phyloP scores from a whole-genome alignment of 2,113 vertebrate species.

The Excalfactoria chinensis region DNA sequence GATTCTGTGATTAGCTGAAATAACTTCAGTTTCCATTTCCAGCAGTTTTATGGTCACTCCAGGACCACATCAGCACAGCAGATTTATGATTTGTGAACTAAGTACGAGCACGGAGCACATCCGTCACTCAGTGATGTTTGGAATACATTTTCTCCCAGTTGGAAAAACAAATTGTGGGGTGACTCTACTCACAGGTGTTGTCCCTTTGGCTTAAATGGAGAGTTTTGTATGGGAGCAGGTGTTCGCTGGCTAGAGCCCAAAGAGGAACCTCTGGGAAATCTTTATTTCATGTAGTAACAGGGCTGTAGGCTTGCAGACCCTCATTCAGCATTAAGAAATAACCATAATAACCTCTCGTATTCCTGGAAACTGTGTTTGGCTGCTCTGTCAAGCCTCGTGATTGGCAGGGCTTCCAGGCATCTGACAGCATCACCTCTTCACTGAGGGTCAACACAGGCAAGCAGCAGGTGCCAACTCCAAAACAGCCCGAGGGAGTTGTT shows the following conservation, averaged over 20 bases:
- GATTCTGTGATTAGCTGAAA: background rate
- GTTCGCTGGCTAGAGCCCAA: background rate
- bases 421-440: conserved; percentile 13
- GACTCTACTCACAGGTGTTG: background rate
- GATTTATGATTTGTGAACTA: conserved; percentile 22
- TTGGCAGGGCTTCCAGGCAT: conserved; percentile 9
- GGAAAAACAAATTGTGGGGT: background rate
- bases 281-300: background rate
- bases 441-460: background rate
- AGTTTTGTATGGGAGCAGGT: conserved; percentile 7
- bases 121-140: background rate
- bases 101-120: background rate
- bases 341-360: background rate
- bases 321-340: background rate
- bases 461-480: rapidly evolving
- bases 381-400: background rate
- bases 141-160: background rate
- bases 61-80: background rate
- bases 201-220: background rate
- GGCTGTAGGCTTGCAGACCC: background rate
- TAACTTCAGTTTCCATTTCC: conserved; percentile 5
- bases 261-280: background rate
- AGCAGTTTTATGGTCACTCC: background rate
- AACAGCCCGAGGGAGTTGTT: background rate
- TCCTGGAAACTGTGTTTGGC: background rate